These are phyloP conservation scores for Myotis planiceps DNA, from an alignment of 2,797 vertebrate genomes.

Conservation along the genomic window DNA sequence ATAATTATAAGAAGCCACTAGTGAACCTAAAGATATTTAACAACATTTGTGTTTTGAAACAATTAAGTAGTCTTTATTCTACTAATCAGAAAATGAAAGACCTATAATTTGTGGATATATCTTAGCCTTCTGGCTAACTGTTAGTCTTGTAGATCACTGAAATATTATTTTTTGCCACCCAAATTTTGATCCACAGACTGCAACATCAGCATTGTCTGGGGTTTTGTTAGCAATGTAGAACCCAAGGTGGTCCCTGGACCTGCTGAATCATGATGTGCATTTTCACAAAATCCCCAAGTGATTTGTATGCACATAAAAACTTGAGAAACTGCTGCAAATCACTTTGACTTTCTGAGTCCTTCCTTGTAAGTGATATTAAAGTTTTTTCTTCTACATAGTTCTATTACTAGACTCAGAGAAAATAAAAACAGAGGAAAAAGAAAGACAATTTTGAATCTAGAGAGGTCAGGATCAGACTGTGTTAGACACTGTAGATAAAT, in stretches of 20 bases:
- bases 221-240: not conserved
- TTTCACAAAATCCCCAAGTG: slow-evolving; percentile 4
- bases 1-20: not conserved
- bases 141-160: not conserved
- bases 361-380: not conserved
- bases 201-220: not conserved
- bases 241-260: not conserved
- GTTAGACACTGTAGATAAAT: not conserved
- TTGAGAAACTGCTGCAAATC: not conserved
- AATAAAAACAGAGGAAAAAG: not conserved
- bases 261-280: not conserved
- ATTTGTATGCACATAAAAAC: not conserved
- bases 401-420: not conserved
- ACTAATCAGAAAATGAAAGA: not conserved
- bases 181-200: not conserved
- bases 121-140: not conserved
- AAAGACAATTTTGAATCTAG: not conserved
- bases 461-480: not conserved
- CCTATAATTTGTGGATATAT: not conserved
- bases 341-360: slow-evolving; percentile 8
- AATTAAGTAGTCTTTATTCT: not conserved
- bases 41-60: not conserved
- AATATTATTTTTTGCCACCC: not conserved
- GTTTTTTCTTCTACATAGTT: not conserved
- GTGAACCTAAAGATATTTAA: not conserved